Evolutionary conservation across 2,113 vertebrate genomes (phyloP), one percentile per base, ranked within the genome.

Genomic region (Chitala chitala): DNA sequence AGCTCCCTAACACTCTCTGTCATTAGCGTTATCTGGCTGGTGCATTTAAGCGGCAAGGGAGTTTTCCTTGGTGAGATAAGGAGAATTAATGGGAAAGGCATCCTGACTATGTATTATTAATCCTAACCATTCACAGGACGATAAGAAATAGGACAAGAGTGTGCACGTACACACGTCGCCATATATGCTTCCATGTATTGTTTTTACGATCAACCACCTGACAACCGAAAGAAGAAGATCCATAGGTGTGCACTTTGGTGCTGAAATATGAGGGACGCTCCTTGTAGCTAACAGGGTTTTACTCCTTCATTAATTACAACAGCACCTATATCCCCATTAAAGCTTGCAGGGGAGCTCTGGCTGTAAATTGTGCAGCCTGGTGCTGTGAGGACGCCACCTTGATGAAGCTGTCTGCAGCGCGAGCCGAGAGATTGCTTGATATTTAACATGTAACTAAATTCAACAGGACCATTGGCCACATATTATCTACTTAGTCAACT

Each of bases 401-500:
- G 36, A 74, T 61, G 50, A 53, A 74, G 75, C 40, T 48, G 72
- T 75, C 44, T 65, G 26, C 46, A 44, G 68, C 44, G 26, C 46
- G 59, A 36, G 24, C 31, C 74, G 71, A 66, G 65, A 64, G 55
- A 72, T 31, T 10, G 44, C 51, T 40, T 53, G 15, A 42, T 42
- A 33, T 55, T 59, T 55, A 63, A 74, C 63, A 76, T 33, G 50
- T 69, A 68, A 73, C 53, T 26, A 51, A 69, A 65, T 74, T 59
- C 75, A 71, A 68, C 22, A 36, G 74, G 72, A 74, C 66, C 50
- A 74, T 81, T 81, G 73, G 36, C 53, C 8, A 17, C 26, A 26
- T 66, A 38, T 76, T 69, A 78, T 77, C 76, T 44, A 42, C 61
- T 54, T 13, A 15, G 36, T 48, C 72, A 2, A 54, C 15, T 55